Conservation (phyloP, 2,113 vertebrate species). For the Pachypanchax playfairii region DNA sequence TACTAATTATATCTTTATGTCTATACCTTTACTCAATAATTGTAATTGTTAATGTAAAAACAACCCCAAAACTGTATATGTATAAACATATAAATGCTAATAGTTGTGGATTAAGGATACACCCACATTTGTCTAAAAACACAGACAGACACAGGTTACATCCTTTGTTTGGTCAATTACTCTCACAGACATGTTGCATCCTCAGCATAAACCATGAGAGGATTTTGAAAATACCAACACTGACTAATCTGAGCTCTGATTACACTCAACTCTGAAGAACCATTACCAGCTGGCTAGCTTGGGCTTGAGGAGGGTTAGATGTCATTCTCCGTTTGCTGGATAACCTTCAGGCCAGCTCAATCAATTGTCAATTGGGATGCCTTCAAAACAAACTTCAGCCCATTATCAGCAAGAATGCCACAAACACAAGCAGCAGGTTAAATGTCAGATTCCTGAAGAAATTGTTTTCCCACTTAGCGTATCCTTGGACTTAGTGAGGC, state of each 20-base stretch:
- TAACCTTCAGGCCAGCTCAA: conserved; percentile 68
- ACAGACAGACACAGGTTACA: neutral
- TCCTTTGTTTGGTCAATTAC: conserved; percentile 3
- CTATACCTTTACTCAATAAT: too few relatives aligned
- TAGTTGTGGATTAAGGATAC: neutral
- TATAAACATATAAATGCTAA: too few relatives aligned
- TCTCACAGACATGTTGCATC: neutral
- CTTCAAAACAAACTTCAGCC: conserved; percentile 60
- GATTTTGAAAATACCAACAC: conserved; percentile 17
- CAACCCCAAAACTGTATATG: too few relatives aligned
- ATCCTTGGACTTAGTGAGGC: conserved; percentile 51
- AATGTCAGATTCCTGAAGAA: conserved; percentile 70
- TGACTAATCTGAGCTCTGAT: neutral
- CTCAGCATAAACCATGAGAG: neutral
- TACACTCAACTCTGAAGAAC: conserved; percentile 5
- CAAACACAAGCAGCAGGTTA: conserved; percentile 57
- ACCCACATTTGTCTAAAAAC: neutral
- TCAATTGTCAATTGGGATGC: conserved; percentile 60
- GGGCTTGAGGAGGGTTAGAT: conserved; percentile 38
- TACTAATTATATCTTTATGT: too few relatives aligned
- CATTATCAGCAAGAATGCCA: conserved; percentile 62
- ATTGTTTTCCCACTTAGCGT: conserved; percentile 57
- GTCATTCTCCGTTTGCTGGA: conserved; percentile 53
- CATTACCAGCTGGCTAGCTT: conserved; percentile 38
- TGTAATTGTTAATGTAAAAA: too few relatives aligned